A percentile compares a stretch with the other conserved stretches of the same genome.
Evolutionary conservation across 1,140 invertebrate species (phyloP).

Genomic region (Drosophila burlai): DNA sequence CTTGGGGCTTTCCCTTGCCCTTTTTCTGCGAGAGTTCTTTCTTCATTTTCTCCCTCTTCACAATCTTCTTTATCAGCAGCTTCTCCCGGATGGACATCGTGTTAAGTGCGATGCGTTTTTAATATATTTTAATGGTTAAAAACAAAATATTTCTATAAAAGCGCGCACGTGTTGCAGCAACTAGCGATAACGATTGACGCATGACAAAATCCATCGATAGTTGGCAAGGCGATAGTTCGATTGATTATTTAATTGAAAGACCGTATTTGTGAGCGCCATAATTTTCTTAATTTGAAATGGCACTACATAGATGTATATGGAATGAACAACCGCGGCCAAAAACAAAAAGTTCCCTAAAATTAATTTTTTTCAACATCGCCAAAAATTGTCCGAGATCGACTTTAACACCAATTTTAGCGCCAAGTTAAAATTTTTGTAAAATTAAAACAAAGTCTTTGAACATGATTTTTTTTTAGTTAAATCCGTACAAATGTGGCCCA

Average conservation of each 20-base stretch:
- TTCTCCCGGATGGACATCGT: constrained; percentile 91
- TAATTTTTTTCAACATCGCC: too few species aligned
- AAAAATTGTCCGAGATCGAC: too few species aligned
- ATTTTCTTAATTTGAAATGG: neutral
- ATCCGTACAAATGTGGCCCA: too few species aligned
- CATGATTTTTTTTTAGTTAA: too few species aligned
- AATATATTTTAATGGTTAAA: constrained; percentile 37
- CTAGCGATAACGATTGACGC: constrained; percentile 1
- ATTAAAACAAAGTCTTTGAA: too few species aligned
- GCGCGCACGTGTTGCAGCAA: constrained; percentile 68
- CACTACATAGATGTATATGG: too few species aligned
- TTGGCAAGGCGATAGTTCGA: neutral
- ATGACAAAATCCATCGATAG: constrained; percentile 24
- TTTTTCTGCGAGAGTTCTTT: constrained; percentile 87
- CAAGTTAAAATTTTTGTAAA: too few species aligned
- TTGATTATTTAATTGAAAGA: neutral
- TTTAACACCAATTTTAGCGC: too few species aligned
- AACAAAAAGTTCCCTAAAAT: too few species aligned
- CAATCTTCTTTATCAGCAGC: constrained; percentile 91
- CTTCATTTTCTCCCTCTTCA: constrained; percentile 91
- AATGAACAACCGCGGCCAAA: too few species aligned
- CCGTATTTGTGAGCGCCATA: neutral
- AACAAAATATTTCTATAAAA: constrained; percentile 35
- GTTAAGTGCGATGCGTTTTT: neutral
- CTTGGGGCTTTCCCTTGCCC: constrained; percentile 55